Evolutionary conservation across 2,113 vertebrate genomes (phyloP).

Genomic region (Tretioscincus oriximinensis): DNA sequence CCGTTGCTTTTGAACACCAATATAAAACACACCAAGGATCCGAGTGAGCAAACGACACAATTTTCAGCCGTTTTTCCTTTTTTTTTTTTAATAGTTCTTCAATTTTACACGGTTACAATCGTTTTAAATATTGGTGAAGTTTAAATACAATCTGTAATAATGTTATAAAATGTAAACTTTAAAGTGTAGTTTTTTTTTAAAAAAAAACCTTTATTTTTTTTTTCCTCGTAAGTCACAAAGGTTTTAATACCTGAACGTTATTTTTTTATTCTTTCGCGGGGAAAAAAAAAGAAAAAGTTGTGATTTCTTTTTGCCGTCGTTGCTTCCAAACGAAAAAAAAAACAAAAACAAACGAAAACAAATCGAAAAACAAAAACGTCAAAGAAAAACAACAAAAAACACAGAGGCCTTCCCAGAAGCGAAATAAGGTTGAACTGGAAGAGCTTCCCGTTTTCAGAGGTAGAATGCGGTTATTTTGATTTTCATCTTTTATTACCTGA

Average conservation of each 20-base stretch:
- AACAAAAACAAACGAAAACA: background rate
- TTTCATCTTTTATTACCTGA: slow-evolving; percentile 69
- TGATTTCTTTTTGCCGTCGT: slow-evolving; percentile 4
- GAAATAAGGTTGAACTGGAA: too few relatives aligned
- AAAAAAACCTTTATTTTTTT: background rate
- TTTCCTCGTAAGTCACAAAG: slow-evolving; percentile 67
- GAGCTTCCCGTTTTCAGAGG: slow-evolving; percentile 66
- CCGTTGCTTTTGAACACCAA: background rate
- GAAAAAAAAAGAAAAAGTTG: too few relatives aligned
- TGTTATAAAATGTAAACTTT: slow-evolving; percentile 87
- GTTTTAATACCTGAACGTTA: slow-evolving; percentile 74
- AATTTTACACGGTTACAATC: slow-evolving; percentile 81
- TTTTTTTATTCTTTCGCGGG: background rate
- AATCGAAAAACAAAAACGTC: background rate
- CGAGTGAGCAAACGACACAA: too few relatives aligned
- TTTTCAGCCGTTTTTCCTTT: slow-evolving; percentile 3
- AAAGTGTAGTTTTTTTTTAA: slow-evolving; percentile 72
- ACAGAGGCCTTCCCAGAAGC: slow-evolving; percentile 4
- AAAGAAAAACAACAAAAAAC: slow-evolving; percentile 41
- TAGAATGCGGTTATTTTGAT: slow-evolving; percentile 71
- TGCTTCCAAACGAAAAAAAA: background rate
- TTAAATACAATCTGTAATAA: slow-evolving; percentile 87
- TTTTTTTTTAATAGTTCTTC: slow-evolving; percentile 76
- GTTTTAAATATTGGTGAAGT: slow-evolving; percentile 83
- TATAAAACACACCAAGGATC: background rate